Conservation (phyloP, 2,797 vertebrate genomes). For the Cichlasoma orientale region DNA sequence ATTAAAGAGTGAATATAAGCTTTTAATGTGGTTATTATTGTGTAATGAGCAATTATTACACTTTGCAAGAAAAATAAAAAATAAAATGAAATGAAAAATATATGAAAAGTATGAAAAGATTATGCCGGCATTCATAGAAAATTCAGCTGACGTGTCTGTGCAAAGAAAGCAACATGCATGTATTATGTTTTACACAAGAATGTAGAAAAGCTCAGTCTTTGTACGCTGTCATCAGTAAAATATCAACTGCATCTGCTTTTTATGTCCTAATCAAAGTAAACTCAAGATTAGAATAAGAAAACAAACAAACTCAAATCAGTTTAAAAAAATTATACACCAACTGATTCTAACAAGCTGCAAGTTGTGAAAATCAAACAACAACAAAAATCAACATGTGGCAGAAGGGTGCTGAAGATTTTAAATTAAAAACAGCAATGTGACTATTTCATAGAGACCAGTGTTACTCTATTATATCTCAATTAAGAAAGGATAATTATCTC, state of each 20-base stretch:
- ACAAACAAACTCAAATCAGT: not conserved
- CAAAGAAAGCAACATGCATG: not conserved
- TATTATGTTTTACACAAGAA: not conserved
- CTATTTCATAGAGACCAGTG: not conserved
- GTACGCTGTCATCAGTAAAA: not conserved
- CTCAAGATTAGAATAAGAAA: not conserved
- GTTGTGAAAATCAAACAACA: not conserved
- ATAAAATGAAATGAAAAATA: too few species aligned
- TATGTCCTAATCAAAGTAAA: not conserved
- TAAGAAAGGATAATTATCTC: slow-evolving; percentile 13
- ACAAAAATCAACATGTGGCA: not conserved
- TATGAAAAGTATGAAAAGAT: not conserved
- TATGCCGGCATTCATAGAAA: not conserved
- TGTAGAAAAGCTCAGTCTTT: not conserved
- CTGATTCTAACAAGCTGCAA: not conserved
- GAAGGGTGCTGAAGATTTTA: not conserved
- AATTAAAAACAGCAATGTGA: not conserved
- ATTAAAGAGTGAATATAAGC: not conserved
- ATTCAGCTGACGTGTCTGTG: not conserved
- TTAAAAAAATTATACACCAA: not conserved
- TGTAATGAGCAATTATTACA: not conserved
- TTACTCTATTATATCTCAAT: not conserved
- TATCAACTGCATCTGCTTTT: not conserved
- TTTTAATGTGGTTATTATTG: not conserved
- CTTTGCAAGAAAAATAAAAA: not conserved